Base-by-base conservation (phyloP, 2,113 vertebrate genomes). In the Esox niger region DNA sequence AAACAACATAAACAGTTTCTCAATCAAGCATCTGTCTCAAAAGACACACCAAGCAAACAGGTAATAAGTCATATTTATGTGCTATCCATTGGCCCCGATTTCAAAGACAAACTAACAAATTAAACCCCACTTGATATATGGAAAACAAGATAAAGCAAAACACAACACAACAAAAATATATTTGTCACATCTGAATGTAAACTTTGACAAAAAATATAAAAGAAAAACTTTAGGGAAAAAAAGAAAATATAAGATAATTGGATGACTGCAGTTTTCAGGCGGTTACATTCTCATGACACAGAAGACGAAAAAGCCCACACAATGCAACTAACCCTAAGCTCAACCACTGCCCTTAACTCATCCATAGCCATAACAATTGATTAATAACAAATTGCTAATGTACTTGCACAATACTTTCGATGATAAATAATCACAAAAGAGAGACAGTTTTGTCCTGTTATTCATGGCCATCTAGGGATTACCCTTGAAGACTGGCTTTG, bases 1-100 rank as follows among this genome's bases (percentile, higher is more conserved):
- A 90, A 93, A 92, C 90, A 88, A 85, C 87, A 69, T 85, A 80
- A 84, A 86, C 82, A 83, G 76, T 78, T 83, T 67, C 61, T 74
- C 79, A 72, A 81, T 32, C 20, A 65, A 68, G 56, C 62, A 54
- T 49, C 35, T 62, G 56, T 54, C 20, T 76, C 69, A 73, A 69
- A 66, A 71, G 23, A 74, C 55, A 82, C 75, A 67, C 23, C 58
- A 11, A 62, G 7, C 35, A 67, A 72, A 63, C 25, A 17, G 25
- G 35, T 70, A 78, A 80, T 70, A 33, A 60, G 27, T 38, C 35
- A 46, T 47, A 31, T 26, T 68, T 33, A 9, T 74, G 52, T 57
- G 76, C 49, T 64, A 66, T 66, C 78, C 64, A 43, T 66, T 73
- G 52, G 11, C 63, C 65, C 67, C 49, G 21, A 72, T 69, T 76